Evolutionary conservation across 2,113 vertebrate genomes (phyloP).

Genomic region (Anhinga rufa): DNA sequence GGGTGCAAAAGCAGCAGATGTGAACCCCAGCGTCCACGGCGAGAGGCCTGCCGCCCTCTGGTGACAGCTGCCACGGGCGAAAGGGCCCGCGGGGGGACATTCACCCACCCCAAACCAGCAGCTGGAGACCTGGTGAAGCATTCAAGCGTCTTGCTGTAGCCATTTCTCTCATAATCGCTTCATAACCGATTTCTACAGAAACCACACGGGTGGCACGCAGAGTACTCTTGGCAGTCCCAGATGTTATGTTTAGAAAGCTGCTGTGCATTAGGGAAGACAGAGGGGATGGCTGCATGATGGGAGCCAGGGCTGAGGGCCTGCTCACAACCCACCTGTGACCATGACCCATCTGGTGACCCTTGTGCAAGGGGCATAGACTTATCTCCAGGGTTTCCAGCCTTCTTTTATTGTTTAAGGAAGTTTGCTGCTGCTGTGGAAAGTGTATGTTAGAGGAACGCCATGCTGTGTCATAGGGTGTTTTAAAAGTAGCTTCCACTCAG

Average conservation of each 20-base stretch:
- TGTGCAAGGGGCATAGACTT: neutral
- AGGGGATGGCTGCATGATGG: neutral
- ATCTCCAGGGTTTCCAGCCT: neutral
- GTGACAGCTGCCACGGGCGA: neutral
- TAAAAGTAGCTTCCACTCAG: neutral
- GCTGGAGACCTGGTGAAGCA: neutral
- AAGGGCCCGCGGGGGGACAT: neutral
- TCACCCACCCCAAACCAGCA: neutral
- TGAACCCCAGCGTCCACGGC: neutral
- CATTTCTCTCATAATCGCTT: too few species aligned
- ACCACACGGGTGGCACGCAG: neutral
- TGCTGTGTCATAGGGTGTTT: neutral
- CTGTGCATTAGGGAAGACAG: neutral
- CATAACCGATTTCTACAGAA: too few species aligned
- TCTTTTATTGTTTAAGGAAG: neutral
- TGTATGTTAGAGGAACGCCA: neutral
- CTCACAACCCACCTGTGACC: accelerated
- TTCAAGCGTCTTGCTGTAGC: neutral
- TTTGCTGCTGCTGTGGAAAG: neutral
- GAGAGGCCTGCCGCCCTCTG: constrained; percentile 4
- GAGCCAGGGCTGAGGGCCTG: neutral
- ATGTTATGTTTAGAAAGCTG: neutral
- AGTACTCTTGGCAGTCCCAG: neutral
- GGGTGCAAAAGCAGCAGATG: neutral
- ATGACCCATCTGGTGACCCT: accelerated